These are phyloP conservation scores for Protonibea diacanthus DNA, from an alignment of 2,797 vertebrate species.

Conservation along the genomic window DNA sequence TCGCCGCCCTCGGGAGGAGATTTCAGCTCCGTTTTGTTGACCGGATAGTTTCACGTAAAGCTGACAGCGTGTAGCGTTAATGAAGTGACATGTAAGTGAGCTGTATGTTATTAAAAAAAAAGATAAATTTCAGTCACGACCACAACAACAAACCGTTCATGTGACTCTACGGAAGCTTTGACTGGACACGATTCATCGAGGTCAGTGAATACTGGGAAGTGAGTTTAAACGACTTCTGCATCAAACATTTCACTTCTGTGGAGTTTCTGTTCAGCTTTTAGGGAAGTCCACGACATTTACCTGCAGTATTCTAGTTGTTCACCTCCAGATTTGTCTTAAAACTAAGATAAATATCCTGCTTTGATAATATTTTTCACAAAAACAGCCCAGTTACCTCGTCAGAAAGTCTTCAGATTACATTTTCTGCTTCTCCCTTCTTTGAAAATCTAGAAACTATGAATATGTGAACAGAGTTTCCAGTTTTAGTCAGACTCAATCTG, in stretches of 20 bases:
- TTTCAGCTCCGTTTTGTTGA: too few relatives aligned
- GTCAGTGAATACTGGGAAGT: not conserved
- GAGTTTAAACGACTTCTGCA: not conserved
- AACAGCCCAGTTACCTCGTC: not conserved
- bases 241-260: too few relatives aligned
- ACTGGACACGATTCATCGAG: slow-evolving; percentile 29
- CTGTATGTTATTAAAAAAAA: not conserved
- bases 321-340: too few relatives aligned
- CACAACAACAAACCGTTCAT: slow-evolving; percentile 70
- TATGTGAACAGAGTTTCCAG: not conserved
- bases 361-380: not conserved
- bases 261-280: not conserved
- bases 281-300: not conserved
- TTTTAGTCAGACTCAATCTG: not conserved
- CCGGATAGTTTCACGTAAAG: too few relatives aligned
- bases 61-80: not conserved
- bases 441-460: not conserved
- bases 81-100: not conserved
- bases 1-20: accelerated
- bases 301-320: not conserved
- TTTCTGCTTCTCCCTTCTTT: not conserved
- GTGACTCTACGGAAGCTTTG: slow-evolving; percentile 82
- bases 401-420: not conserved
- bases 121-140: not conserved
- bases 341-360: not conserved